Percentiles rank a stretch among this genome's conserved stretches.
Conservation (phyloP, 2,113 vertebrate species). For the Podarcis cretensis region DNA sequence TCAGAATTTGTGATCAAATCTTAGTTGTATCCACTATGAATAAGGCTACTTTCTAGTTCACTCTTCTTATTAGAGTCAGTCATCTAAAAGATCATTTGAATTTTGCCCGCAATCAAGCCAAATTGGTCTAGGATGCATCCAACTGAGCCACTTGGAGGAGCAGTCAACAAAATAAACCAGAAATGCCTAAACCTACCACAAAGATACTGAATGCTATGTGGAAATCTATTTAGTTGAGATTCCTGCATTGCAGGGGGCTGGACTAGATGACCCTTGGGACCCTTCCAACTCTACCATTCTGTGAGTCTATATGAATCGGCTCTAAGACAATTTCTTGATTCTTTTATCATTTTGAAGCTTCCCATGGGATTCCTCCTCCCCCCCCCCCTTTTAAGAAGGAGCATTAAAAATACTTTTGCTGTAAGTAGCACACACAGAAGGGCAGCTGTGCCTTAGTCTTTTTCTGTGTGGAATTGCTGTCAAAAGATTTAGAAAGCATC, state of each 20-base stretch:
- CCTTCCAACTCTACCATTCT: no score
- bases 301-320: background rate
- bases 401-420: background rate
- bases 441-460: background rate
- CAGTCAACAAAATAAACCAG: background rate
- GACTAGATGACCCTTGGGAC: no score
- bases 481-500: background rate
- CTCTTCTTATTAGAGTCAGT: background rate
- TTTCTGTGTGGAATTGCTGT: background rate
- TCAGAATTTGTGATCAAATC: background rate
- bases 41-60: background rate
- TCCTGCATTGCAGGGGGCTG: no score
- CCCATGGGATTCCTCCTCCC: background rate
- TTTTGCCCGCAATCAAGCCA: background rate
- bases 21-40: background rate
- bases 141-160: background rate
- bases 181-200: background rate
- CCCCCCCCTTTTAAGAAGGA: background rate
- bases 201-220: no score
- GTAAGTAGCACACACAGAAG: background rate
- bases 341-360: background rate
- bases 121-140: background rate
- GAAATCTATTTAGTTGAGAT: background rate
- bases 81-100: background rate
- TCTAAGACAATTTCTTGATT: conserved; percentile 2